Conservation (phyloP, 1,140 invertebrate species). For the Drosophila varians region DNA sequence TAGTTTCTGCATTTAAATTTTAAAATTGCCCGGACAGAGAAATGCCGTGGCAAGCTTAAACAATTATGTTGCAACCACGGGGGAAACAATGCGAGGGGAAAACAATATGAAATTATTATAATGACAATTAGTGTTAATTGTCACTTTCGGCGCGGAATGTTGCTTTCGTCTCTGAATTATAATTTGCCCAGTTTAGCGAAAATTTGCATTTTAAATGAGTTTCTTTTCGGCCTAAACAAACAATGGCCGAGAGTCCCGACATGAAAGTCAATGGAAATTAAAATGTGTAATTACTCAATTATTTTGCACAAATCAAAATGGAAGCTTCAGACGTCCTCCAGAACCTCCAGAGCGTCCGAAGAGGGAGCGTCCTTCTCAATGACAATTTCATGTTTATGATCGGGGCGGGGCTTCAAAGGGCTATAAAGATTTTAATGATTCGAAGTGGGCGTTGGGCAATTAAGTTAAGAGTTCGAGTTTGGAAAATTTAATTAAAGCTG, state of each 20-base stretch:
- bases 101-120: conserved; percentile 80
- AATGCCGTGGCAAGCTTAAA: conserved; percentile 74
- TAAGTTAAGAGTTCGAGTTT: conserved; percentile 41
- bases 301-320: conserved; percentile 65
- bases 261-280: conserved; percentile 66
- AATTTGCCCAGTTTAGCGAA: conserved; percentile 55
- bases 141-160: conserved; percentile 69
- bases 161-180: conserved; percentile 49
- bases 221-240: conserved; percentile 59
- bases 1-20: conserved; percentile 73
- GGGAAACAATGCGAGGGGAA: conserved; percentile 17
- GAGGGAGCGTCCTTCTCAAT: conserved; percentile 51
- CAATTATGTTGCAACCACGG: conserved; percentile 60
- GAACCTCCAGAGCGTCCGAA: too few species aligned
- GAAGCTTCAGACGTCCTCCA: too few species aligned
- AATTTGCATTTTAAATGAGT: conserved; percentile 80
- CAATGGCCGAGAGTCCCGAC: conserved; percentile 35
- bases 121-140: conserved; percentile 82
- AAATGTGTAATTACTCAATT: conserved; percentile 77
- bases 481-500: conserved; percentile 52
- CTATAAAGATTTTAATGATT: conserved; percentile 64
- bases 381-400: conserved; percentile 66
- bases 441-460: conserved; percentile 49
- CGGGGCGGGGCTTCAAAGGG: conserved; percentile 13
- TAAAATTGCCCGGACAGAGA: conserved; percentile 67